Percentiles rank a stretch among this genome's conserved stretches.
phyloP scores from a whole-genome alignment of 2,113 vertebrate genomes.

The Podarcis muralis region DNA sequence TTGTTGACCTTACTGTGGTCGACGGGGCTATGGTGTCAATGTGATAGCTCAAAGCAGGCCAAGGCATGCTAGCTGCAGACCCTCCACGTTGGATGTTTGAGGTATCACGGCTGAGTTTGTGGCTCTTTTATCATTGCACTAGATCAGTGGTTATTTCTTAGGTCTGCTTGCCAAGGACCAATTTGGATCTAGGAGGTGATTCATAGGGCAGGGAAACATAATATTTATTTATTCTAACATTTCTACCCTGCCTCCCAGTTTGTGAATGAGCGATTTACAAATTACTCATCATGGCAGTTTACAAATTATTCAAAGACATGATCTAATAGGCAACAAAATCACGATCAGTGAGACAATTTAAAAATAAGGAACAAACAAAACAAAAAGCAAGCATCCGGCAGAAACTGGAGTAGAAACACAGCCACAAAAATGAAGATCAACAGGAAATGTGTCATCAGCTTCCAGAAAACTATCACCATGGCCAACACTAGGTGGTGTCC shows the following conservation, averaged over 20 bases:
- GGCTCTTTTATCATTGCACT: neutral
- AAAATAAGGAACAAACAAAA: neutral
- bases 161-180: neutral
- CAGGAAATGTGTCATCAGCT: neutral
- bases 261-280: neutral
- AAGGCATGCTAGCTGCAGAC: neutral
- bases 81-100: neutral
- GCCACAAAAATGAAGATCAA: too few species aligned
- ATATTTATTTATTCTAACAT: slow-evolving; percentile 21
- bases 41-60: neutral
- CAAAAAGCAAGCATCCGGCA: neutral
- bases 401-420: neutral
- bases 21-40: neutral
- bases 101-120: neutral
- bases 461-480: neutral
- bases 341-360: neutral
- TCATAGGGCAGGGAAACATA: slow-evolving; percentile 22
- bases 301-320: neutral
- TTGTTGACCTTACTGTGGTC: neutral
- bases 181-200: slow-evolving; percentile 17
- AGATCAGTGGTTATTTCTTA: neutral
- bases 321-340: neutral
- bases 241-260: neutral
- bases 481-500: too few species aligned
- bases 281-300: neutral